Percentiles rank a stretch among this genome's conserved stretches.
Conservation (phyloP, 2,888 invertebrate species). For the Mesoligia furuncula region DNA sequence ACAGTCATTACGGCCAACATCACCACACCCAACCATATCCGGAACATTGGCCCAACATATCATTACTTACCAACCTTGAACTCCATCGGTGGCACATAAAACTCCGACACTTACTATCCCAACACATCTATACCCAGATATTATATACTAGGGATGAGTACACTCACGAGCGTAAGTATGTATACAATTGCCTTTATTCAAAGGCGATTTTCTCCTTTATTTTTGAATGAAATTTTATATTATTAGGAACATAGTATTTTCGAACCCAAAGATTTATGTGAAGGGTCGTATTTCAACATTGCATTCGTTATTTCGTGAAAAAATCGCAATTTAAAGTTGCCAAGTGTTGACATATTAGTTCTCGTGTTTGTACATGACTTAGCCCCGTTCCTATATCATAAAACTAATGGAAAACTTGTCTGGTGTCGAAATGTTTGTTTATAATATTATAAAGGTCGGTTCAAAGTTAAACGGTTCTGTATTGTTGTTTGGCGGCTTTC, state of each 20-base stretch:
- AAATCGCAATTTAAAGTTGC: too few relatives aligned
- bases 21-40: conserved; percentile 5
- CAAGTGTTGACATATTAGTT: too few relatives aligned
- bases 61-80: conserved; percentile 29
- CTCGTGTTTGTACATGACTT: too few relatives aligned
- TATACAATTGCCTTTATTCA: too few relatives aligned
- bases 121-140: background rate
- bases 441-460: conserved; percentile 1
- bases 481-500: conserved; percentile 18
- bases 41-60: conserved; percentile 27
- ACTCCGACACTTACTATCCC: conserved; percentile 24
- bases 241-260: too few relatives aligned
- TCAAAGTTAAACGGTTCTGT: conserved; percentile 34
- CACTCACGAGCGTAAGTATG: too few relatives aligned
- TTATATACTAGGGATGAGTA: background rate
- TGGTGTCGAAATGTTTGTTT: background rate
- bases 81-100: conserved; percentile 30
- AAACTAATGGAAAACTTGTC: conserved; percentile 29
- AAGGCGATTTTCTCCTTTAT: too few relatives aligned
- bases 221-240: too few relatives aligned
- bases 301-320: too few relatives aligned
- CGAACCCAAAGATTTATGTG: too few relatives aligned
- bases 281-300: too few relatives aligned
- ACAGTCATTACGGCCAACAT: background rate
- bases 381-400: background rate